These are phyloP conservation scores for Desmophyllum pertusum DNA, from an alignment of 92 coral and sea anemone species.

Conservation along the genomic window DNA sequence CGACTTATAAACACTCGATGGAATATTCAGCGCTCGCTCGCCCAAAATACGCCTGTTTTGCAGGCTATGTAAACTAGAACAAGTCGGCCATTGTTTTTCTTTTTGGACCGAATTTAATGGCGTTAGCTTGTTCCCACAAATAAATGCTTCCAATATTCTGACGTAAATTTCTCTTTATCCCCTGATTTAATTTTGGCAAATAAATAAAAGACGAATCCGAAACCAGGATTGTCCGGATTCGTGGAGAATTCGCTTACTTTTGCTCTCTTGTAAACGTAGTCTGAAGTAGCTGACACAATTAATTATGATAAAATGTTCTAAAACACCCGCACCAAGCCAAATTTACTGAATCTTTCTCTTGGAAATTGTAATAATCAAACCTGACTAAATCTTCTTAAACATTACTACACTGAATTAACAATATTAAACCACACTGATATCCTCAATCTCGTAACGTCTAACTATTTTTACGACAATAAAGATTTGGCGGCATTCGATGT, in stretches of 20 bases:
- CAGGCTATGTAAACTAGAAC: not conserved
- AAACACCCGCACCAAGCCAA: not conserved
- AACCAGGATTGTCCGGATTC: not conserved
- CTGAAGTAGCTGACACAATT: not conserved
- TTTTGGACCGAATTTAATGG: not conserved
- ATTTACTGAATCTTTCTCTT: not conserved
- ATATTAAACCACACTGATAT: not conserved
- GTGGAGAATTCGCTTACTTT: not conserved
- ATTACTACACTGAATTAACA: not conserved
- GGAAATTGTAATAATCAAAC: not conserved
- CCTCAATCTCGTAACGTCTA: not conserved
- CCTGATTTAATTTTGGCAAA: not conserved
- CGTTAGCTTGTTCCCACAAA: not conserved
- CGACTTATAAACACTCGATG: too few relatives aligned
- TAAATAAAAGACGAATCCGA: not conserved
- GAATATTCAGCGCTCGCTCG: too few relatives aligned
- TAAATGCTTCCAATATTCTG: not conserved
- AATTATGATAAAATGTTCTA: not conserved
- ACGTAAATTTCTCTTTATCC: not conserved
- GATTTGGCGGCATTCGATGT: slow-evolving; percentile 21
- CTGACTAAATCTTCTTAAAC: slow-evolving; percentile 6
- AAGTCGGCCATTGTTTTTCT: not conserved
- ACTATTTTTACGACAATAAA: not conserved
- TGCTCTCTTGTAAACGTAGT: slow-evolving; percentile 50
- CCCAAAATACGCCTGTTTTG: too few relatives aligned